Evolutionary conservation across 2,888 invertebrate species (phyloP).

Genomic region (Barypeithes pellucidus): DNA sequence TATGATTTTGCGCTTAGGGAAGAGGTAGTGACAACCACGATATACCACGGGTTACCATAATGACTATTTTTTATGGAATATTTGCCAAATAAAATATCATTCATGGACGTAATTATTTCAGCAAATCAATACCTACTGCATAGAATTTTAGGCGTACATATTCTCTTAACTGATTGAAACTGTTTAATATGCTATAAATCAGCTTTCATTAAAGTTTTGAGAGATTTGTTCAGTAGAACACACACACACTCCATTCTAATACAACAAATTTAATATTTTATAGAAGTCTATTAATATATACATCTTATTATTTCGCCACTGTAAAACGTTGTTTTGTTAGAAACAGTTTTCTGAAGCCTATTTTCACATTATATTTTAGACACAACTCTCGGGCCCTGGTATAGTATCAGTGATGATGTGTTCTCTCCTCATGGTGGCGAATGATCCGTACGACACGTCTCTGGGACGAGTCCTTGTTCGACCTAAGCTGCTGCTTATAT

Average conservation of each 20-base stretch:
- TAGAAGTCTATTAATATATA: slow-evolving; percentile 17
- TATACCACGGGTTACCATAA: too few species aligned
- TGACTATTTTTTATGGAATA: too few species aligned
- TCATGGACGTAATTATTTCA: too few species aligned
- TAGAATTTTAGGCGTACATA: too few species aligned
- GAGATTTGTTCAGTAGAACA: not conserved
- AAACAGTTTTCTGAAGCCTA: slow-evolving; percentile 14
- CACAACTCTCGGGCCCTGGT: slow-evolving; percentile 92
- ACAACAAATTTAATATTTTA: slow-evolving; percentile 11
- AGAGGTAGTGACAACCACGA: too few species aligned
- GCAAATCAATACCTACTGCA: too few species aligned
- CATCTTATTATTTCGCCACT: not conserved
- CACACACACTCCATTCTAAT: not conserved
- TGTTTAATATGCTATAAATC: too few species aligned
- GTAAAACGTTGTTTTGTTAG: slow-evolving; percentile 2
- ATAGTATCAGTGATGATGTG: slow-evolving; percentile 88
- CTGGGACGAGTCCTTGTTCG: slow-evolving; percentile 65
- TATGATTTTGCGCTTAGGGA: too few species aligned
- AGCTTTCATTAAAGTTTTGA: not conserved
- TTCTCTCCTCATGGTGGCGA: slow-evolving; percentile 79
- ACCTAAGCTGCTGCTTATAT: slow-evolving; percentile 63
- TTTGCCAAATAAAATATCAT: too few species aligned
- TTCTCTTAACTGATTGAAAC: too few species aligned
- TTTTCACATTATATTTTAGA: slow-evolving; percentile 72
- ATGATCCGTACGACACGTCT: slow-evolving; percentile 72